Evolutionary conservation across 2,797 vertebrate genomes (phyloP).

Genomic region (Neosilurus hyrtlii): DNA sequence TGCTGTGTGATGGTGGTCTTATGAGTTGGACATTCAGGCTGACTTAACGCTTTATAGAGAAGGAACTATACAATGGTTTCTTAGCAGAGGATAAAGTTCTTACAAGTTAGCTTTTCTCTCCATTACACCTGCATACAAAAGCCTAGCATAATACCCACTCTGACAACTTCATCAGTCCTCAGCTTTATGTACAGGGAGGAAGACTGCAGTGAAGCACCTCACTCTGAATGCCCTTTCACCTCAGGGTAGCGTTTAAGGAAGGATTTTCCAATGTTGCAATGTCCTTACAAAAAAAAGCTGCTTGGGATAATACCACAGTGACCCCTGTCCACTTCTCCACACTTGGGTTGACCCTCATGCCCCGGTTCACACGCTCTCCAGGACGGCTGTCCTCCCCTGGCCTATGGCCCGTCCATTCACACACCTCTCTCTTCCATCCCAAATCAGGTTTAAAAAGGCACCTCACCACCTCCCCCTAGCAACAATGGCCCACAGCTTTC

Average conservation of each 20-base stretch:
- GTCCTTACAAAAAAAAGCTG: slow-evolving; percentile 60
- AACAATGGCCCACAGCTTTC: slow-evolving; percentile 64
- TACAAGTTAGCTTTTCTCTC: slow-evolving; percentile 42
- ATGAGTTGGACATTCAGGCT: slow-evolving; percentile 19
- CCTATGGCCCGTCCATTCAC: slow-evolving; percentile 51
- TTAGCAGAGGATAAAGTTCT: slow-evolving; percentile 50
- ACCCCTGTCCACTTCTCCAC: slow-evolving; percentile 48
- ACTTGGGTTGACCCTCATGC: slow-evolving; percentile 60
- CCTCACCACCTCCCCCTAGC: slow-evolving; percentile 52
- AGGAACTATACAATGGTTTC: slow-evolving; percentile 43
- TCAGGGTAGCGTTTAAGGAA: slow-evolving; percentile 63
- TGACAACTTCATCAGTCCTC: slow-evolving; percentile 70
- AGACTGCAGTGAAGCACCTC: slow-evolving; percentile 53
- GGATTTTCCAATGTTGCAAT: slow-evolving; percentile 56
- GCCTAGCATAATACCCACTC: slow-evolving; percentile 51
- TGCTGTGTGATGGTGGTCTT: slow-evolving; percentile 37
- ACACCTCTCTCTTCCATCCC: slow-evolving; percentile 54
- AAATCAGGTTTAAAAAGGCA: slow-evolving; percentile 64
- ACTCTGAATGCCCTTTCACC: slow-evolving; percentile 59
- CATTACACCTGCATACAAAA: slow-evolving; percentile 53
- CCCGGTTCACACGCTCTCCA: slow-evolving; percentile 68
- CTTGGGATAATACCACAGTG: slow-evolving; percentile 55
- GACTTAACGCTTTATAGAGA: slow-evolving; percentile 45
- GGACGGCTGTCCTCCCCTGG: slow-evolving; percentile 58
- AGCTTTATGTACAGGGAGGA: slow-evolving; percentile 56